A percentile compares a stretch with the other conserved stretches of the same genome.
phyloP scores from a whole-genome alignment of 2,113 vertebrate genomes.

The Sphaerodactylus townsendi region DNA sequence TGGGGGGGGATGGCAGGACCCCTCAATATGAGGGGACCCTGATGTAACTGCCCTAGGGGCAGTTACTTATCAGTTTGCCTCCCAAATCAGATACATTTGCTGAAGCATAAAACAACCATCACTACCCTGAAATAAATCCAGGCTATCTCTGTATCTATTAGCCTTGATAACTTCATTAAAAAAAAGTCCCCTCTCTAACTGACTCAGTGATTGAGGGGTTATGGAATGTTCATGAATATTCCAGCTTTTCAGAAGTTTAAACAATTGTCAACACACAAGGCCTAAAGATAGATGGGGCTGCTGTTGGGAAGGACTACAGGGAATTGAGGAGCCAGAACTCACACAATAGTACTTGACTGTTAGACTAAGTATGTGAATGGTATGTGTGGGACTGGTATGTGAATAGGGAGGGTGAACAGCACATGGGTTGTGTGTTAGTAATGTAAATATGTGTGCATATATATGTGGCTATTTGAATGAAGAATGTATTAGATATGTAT shows the following conservation, averaged over 20 bases:
- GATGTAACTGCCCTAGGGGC: no score
- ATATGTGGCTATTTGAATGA: neutral
- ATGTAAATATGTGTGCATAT: neutral
- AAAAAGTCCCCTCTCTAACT: neutral
- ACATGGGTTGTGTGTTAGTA: neutral
- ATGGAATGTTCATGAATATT: conserved; percentile 23
- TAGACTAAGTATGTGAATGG: neutral
- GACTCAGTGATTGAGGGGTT: neutral
- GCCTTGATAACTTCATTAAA: neutral
- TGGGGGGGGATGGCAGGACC: no score
- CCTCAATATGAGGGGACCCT: no score
- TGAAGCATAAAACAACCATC: neutral
- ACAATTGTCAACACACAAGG: neutral
- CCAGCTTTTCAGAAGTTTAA: neutral
- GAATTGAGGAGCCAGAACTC: neutral
- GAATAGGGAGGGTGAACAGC: neutral
- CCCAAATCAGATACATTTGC: neutral
- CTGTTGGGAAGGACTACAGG: neutral
- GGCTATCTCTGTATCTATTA: neutral
- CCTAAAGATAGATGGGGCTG: neutral
- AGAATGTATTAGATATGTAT: no score
- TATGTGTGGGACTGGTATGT: conserved; percentile 3
- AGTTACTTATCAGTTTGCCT: no score
- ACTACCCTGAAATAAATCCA: neutral
- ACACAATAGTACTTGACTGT: conserved; percentile 18